Evolutionary conservation across 1,140 invertebrate species (phyloP), one percentile per base, ranked within the genome.

Genomic region (Hormaphis cornu): DNA sequence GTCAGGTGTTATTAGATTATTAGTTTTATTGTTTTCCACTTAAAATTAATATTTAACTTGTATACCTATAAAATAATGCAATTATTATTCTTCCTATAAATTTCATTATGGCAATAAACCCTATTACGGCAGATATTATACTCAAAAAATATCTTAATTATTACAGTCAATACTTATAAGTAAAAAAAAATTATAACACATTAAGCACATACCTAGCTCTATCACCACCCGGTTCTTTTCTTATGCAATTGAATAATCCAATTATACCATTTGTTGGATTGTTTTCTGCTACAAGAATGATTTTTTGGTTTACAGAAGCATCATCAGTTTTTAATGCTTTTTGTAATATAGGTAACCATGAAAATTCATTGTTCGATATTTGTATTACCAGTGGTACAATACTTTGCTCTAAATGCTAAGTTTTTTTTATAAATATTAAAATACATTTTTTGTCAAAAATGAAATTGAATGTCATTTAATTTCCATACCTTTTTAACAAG

Each of bases 221-320:
- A 71, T 85, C 82, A 59, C 86, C 85, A 69, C 84, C 83, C 10
- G 85, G 83, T 74, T 91, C 89, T 74, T 81, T 85, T 70, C 84
- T 79, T 0, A 90, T 72, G 74, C 88, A 90, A 54, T 89, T 90
- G 0, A 87, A 82, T n/a, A 97, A 77, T 14, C 95, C 95, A 20
- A 96, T 74, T 18, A 95, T 79, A 30, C 95, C 95, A 79, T 83
- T 89, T 1, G 83, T 76, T n/a, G 77, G 77, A 70, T 87, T 84
- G 71, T 83, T 81, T 77, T 86, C 82, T 8, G 81, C 79, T 48
- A 85, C 83, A 0, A 88, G 73, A 8, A 88, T 75, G 20, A 86
- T 72, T 73, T 76, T 75, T 12, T 73, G 42, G 4, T 70, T 69
- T 52, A 73, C 73, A 37, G 75, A 73, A 52, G 80, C 76, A 50